Conservation (phyloP, 2,113 vertebrate species). For the Ploceus nigricollis region DNA sequence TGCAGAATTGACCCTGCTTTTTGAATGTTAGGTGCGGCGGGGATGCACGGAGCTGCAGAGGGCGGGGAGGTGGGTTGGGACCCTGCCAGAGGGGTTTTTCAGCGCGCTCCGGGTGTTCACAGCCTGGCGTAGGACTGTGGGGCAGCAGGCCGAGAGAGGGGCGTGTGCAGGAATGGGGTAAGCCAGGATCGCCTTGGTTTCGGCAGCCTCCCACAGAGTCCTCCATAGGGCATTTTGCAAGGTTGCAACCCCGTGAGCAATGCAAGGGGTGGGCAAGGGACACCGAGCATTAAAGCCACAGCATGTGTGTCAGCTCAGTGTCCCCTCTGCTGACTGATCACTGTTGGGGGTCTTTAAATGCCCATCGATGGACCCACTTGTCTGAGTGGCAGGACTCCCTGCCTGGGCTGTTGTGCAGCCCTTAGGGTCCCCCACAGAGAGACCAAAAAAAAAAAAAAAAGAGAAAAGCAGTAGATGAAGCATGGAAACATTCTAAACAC, state of each 20-base stretch:
- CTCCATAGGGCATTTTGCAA: neutral
- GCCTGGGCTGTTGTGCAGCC: neutral
- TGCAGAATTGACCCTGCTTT: neutral
- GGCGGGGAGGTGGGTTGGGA: rapidly evolving
- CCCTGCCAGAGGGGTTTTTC: neutral
- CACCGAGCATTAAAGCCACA: neutral
- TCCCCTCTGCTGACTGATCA: neutral
- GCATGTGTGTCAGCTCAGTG: neutral
- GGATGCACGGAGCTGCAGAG: neutral
- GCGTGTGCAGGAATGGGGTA: neutral
- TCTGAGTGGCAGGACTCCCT: neutral
- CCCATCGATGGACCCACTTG: rapidly evolving
- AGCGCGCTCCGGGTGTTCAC: neutral
- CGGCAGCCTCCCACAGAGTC: neutral
- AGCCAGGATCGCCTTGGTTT: neutral
- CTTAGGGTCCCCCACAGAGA: rapidly evolving
- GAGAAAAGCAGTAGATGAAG: neutral
- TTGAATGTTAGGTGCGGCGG: neutral
- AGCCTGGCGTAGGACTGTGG: neutral
- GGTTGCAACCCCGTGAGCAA: neutral
- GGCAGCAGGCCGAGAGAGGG: neutral
- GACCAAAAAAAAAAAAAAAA: neutral
- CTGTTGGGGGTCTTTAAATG: rapidly evolving
- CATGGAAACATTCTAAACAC: neutral
- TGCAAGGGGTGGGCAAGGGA: too few species aligned